These are phyloP conservation scores for Xanthorhoe designata DNA, from an alignment of 2,888 invertebrate species.

Conservation along the genomic window DNA sequence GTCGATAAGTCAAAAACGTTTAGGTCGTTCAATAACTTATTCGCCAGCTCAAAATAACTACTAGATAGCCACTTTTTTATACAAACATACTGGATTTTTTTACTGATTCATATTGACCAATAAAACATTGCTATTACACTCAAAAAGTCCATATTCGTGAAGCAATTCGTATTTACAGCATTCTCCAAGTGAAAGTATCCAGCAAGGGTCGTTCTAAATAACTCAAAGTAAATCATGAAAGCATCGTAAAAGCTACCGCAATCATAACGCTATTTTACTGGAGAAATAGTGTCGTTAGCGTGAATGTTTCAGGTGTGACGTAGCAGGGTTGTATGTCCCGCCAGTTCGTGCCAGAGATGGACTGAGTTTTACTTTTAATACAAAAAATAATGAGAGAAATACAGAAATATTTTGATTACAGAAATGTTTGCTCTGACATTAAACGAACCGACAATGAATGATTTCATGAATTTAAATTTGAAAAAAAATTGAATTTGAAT, in stretches of 20 bases:
- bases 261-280: conserved; percentile 67
- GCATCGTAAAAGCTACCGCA: conserved; percentile 48
- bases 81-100: neutral
- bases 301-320: conserved; percentile 64
- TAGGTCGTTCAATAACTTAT: too few relatives aligned
- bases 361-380: conserved; percentile 28
- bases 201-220: conserved; percentile 14
- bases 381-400: neutral
- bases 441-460: too few relatives aligned
- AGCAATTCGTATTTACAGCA: conserved; percentile 1
- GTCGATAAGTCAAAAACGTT: too few relatives aligned
- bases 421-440: too few relatives aligned
- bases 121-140: neutral
- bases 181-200: conserved; percentile 1
- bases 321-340: conserved; percentile 57
- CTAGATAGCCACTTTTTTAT: too few relatives aligned
- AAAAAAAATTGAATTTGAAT: too few relatives aligned
- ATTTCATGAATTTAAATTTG: too few relatives aligned
- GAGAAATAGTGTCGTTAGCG: conserved; percentile 55
- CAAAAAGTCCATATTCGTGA: neutral
- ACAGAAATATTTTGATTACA: too few relatives aligned
- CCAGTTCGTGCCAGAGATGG: conserved; percentile 51
- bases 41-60: too few relatives aligned
- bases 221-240: conserved; percentile 33
- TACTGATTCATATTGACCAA: neutral